Evolutionary conservation across 1,140 invertebrate species (phyloP), one percentile per base, ranked within the genome.

Genomic region (Dreissena polymorpha): DNA sequence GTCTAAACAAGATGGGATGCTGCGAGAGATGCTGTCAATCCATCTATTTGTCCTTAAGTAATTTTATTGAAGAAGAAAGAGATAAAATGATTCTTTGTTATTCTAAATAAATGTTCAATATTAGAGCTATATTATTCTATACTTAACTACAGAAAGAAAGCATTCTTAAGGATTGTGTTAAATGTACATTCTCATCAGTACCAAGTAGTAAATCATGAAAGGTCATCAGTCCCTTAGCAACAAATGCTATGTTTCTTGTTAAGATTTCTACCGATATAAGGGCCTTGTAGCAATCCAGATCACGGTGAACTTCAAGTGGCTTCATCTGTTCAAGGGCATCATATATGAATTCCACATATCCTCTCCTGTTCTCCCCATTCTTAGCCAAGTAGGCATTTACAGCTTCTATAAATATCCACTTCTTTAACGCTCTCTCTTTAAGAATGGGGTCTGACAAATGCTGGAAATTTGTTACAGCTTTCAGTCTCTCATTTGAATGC

Each of bases 301-400:
- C 98, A 91, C 96, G 96, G 68, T 98, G 94, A 0, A 94, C 90
- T 0, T 96, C 96, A 94, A 97, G 99, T 70, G 96, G 95, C 86
- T 98, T 95, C 97, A 99, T 97, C 86, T 96, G 94, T 67, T 95
- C 95, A 29, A 99, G 90, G 0, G 98, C 97, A 2, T 96, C 94
- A 91, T 97, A 96, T 85, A 99, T 98, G 93, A 99, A 99, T 89
- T 99, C 97, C 0, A 98, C 96, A 93, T 98, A 97, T 50, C 89
- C 88, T 75, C 90, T 73, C 16, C 89, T 77, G 60, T 91, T 88
- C 13, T 82, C 51, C 12, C 50, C 60, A 25, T 90, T 85, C 79
- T 88, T 87, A 8, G 86, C 50, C 10, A 90, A 27, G 81, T 90
- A 92, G 21, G 81, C 81, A 55, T 89, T 67, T 3, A 91, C 60